phyloP scores from a whole-genome alignment of 2,797 vertebrate species.

The Denticeps clupeoides region DNA sequence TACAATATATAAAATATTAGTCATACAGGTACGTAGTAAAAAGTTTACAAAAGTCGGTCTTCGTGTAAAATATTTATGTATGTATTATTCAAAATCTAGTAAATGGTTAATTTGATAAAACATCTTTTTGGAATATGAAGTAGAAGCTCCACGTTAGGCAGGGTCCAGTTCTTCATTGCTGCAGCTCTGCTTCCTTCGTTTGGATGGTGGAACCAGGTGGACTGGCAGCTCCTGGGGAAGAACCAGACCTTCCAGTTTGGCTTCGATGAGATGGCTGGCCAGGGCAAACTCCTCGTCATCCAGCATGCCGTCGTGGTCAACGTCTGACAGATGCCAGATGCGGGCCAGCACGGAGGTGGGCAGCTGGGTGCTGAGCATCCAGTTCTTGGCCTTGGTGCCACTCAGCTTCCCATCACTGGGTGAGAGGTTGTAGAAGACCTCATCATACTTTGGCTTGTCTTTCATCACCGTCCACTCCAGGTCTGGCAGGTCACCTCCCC shows the following conservation, averaged over 20 bases:
- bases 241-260: constrained; percentile 75
- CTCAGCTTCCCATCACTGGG: constrained; percentile 75
- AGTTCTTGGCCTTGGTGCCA: constrained; percentile 70
- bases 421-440: constrained; percentile 81
- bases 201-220: constrained; percentile 77
- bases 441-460: constrained; percentile 82
- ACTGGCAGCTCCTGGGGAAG: constrained; percentile 71
- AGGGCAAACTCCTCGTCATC: constrained; percentile 85
- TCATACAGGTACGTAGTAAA: too few relatives aligned
- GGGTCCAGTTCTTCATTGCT: constrained; percentile 23
- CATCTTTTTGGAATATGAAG: too few relatives aligned
- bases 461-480: constrained; percentile 72
- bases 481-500: constrained; percentile 31
- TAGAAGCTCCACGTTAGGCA: too few relatives aligned
- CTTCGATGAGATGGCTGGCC: constrained; percentile 77
- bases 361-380: constrained; percentile 76
- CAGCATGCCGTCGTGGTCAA: constrained; percentile 79
- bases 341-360: constrained; percentile 78
- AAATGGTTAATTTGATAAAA: too few relatives aligned
- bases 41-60: too few relatives aligned
- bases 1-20: too few relatives aligned
- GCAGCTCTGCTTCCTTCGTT: constrained; percentile 54
- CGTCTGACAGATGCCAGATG: constrained; percentile 81
- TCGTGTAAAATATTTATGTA: too few relatives aligned
- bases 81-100: too few relatives aligned